These are phyloP conservation scores for Apantesis nais DNA, from an alignment of 2,888 invertebrate species.

Conservation along the genomic window DNA sequence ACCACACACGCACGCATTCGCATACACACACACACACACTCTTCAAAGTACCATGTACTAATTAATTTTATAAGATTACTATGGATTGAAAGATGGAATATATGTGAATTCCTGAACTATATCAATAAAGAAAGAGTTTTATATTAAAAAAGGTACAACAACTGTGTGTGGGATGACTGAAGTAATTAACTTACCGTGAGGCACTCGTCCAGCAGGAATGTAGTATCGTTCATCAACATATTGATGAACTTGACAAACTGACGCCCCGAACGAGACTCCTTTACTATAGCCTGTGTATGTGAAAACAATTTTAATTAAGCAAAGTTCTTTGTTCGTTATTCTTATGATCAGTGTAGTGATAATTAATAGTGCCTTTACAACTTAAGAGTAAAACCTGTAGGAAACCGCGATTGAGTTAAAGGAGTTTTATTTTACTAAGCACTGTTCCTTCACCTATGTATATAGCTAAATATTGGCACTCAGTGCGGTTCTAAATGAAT, in stretches of 20 bases:
- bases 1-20: no score
- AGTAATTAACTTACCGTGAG: conserved; percentile 77
- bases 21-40: no score
- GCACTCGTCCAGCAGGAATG: conserved; percentile 98
- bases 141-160: no score
- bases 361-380: neutral
- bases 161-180: no score
- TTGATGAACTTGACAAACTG: conserved; percentile 99
- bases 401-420: neutral
- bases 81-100: no score
- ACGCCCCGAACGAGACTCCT: conserved; percentile 95
- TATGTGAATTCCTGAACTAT: no score
- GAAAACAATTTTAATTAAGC: neutral
- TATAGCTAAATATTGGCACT: neutral
- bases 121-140: no score
- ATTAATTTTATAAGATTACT: no score
- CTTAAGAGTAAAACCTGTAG: neutral
- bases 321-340: neutral
- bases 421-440: neutral
- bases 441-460: neutral
- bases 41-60: no score
- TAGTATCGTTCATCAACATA: conserved; percentile 99
- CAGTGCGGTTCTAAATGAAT: neutral
- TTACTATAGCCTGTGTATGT: conserved; percentile 89
- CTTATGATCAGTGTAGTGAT: neutral